Base-by-base conservation (phyloP, 2,113 vertebrate species). In the Orthonyx spaldingii region DNA sequence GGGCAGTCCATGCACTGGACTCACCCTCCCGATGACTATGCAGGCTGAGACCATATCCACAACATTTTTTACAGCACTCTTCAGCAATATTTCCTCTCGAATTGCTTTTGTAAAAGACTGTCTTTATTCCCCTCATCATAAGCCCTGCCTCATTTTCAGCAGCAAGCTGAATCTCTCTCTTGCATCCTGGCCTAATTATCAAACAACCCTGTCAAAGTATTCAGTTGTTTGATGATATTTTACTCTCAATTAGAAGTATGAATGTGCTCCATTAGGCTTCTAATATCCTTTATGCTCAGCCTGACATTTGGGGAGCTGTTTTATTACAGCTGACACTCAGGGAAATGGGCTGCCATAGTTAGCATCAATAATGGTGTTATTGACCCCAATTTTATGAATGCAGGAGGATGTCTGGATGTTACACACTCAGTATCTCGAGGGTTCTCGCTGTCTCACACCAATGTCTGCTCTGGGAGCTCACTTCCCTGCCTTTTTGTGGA, bases 161-260 rank as follows among this genome's bases (percentile, higher is more conserved):
- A 86, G 84, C 59, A 61, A 76, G 56, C 66, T 47, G 50, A 83
- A 78, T 53, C 90, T 81, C 3, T 75, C 83, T 89, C 60, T 61
- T 65, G 30, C 94, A 95, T 89, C 84, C 72, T 30, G 47, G 49
- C 65, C 90, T 95, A 95, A 97, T 96, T 96, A 97, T 94, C 84
- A 94, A 95, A 95, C 92, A 94, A 97, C 92, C 74, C 83, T 72
- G 79, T 78, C 16, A 8, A 95, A 93, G 83, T 88, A 87, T 76
- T 88, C 47, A 46, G 92, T 90, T 87, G 8, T 96, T 97, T 88
- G 86, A 92, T 84, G 93, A 59, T 96, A 91, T 97, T 97, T 97
- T 88, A 94, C 91, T 97, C 95, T 93, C 92, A 97, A 97, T 97
- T 96, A 97, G 93, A 91, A 88, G 66, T 65, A 83, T 77, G 83